Evolutionary conservation across 1,140 invertebrate genomes (phyloP), one percentile per base, ranked within the genome.

Genomic region (Drosophila paulistorum): DNA sequence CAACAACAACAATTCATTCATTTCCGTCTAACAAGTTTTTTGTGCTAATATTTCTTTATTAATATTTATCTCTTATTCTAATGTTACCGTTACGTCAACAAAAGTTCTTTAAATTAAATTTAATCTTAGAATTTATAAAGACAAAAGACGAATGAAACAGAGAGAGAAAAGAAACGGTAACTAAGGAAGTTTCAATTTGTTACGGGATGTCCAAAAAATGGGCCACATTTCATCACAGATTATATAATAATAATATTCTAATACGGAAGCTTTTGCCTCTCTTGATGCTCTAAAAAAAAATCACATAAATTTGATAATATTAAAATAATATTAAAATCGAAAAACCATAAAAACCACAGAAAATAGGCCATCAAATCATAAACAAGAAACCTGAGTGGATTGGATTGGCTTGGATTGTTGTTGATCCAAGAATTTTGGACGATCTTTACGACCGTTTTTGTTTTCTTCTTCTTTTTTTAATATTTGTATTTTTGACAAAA

Each of bases 21-120:
- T 87, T 86, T 86, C 83, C 83, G 83, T 82, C 81, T 65, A 78
- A 69, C 58, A 63, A 39, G 30, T 42, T 51, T 51, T 23, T 23
- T 62, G 45, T 60, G 37, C 66, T 70, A 69, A 66, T 71, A 65
- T 58, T 70, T 79, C 64, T 68, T 69, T 79, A 77, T 77, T 77
- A 75, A 62, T 77, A 13, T 39, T 39, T 71, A 77, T 77, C 71
- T 51, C 9, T 23, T 51, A 11, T 51, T 20, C 11, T 61, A 62
- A 77, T 66, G 74, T 54, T 59, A 48, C 59, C 65, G 63, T 70
- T 77, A 51, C 54, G 42, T 76, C 60, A 69, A 55, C 62, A 13
- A 17, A 26, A 42, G 45, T 51, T 51, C 45, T 51, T 61, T 45
- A 55, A 73, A 72, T 39, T 71, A 45, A 70, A 58, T 33, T 54